Percentiles rank a stretch among this genome's conserved stretches.
These are phyloP conservation scores for Chesias legatella DNA, from an alignment of 2,888 invertebrate species.

Conservation along the genomic window DNA sequence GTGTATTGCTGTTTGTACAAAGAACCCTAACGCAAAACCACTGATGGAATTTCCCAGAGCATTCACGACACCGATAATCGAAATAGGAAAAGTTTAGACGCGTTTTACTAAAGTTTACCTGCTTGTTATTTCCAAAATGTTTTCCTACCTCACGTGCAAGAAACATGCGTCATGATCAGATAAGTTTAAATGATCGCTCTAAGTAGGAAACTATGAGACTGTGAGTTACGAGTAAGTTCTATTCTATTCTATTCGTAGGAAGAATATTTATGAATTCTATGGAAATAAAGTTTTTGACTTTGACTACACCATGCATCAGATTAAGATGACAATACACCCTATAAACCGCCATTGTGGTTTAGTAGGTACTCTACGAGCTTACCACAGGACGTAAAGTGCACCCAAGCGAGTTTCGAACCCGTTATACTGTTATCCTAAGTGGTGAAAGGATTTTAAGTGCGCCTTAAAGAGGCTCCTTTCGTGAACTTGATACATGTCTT, in stretches of 20 bases:
- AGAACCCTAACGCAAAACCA: constrained; percentile 2
- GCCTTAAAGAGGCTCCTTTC: too few relatives aligned
- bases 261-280: too few relatives aligned
- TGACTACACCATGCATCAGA: too few relatives aligned
- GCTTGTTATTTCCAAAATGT: constrained; percentile 6
- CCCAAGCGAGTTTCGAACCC: constrained; percentile 9
- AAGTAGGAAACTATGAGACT: too few relatives aligned
- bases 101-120: constrained; percentile 13
- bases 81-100: constrained; percentile 12
- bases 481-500: too few relatives aligned
- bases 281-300: too few relatives aligned
- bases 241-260: too few relatives aligned
- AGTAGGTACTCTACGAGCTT: neutral
- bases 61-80: constrained; percentile 2
- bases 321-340: too few relatives aligned
- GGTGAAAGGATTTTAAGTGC: too few relatives aligned
- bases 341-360: too few relatives aligned
- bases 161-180: constrained; percentile 20
- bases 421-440: constrained; percentile 19
- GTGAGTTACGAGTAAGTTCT: too few relatives aligned
- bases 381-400: constrained; percentile 13
- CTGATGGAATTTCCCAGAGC: constrained; percentile 6
- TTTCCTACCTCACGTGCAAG: constrained; percentile 30
- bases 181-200: constrained; percentile 7
- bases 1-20: neutral